Base-by-base conservation (phyloP, 64 coral and sea anemone species). In the Porites lutea region DNA sequence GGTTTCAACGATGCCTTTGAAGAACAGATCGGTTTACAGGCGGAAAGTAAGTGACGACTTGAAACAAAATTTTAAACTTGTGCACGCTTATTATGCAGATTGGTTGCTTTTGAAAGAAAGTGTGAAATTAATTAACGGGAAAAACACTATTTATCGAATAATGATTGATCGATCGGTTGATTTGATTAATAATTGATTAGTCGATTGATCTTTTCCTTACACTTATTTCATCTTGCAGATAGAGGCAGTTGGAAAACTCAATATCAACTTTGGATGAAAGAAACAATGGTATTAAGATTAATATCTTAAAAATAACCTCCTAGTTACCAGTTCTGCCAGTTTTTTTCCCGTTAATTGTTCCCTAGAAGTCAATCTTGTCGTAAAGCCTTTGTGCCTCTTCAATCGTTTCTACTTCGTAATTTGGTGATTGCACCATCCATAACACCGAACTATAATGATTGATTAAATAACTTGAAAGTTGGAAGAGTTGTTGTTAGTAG, bases 1-100 rank as follows among this genome's bases (percentile, higher is more conserved):
- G 95, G 95, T 46, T 96, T 96, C 21, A 96, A 91, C 64, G 95
- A 96, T 83, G 80, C 79, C 46, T 96, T 96, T 87, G 95, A 96
- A 57, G 95, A 96, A 66, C 95, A 96, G 54, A 93, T 93, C 80
- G 92, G 95, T 65, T 50, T 96, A 4, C 92, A 96, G 61, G 95
- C 95, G 6, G 95, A 96, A 74, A 92, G 95, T 96, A 87, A 90
- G 91, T 79, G 21, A 47, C 0, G 0, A 71, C 0, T 43, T 71
- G 8, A 71, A 37, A 1, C 27, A 37, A 37, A 37, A 37, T 37
- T 37, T 37, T 37, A 37, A 37, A 37, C 27, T 37, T 0, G 27
- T 37, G 27, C 27, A 37, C 27, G 27, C 27, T 37, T 37, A 37
- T 37, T 37, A 0, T 37, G 27, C 1, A 37, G 27, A 37, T 0